Percentiles rank a stretch among this genome's conserved stretches.
Evolutionary conservation across 2,113 vertebrate species (phyloP).

Genomic region (Syngnathus floridae): DNA sequence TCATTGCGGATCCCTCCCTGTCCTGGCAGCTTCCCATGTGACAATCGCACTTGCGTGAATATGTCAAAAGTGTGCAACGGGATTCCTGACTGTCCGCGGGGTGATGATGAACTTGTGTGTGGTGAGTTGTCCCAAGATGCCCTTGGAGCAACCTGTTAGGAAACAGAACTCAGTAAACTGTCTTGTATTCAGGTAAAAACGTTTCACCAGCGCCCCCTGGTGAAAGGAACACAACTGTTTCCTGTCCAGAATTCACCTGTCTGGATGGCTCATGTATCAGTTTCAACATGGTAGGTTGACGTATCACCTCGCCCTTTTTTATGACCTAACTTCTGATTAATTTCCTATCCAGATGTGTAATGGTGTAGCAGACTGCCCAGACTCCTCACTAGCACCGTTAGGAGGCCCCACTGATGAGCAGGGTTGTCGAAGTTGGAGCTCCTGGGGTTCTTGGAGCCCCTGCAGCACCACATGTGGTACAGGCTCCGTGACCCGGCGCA

Average conservation of each 20-base stretch:
- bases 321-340: not conserved
- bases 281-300: conserved; percentile 69
- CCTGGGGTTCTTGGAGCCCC: conserved; percentile 76
- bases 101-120: conserved; percentile 76
- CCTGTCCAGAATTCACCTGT: conserved; percentile 78
- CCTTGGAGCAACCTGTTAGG: not conserved
- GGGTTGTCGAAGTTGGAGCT: conserved; percentile 73
- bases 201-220: conserved; percentile 42
- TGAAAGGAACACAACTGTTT: conserved; percentile 38
- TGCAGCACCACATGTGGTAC: conserved; percentile 78
- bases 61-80: conserved; percentile 70
- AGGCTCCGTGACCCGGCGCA: conserved; percentile 62
- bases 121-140: conserved; percentile 60
- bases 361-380: conserved; percentile 70
- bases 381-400: conserved; percentile 1
- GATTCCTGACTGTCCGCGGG: conserved; percentile 66
- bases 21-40: conserved; percentile 70
- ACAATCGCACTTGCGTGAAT: conserved; percentile 74
- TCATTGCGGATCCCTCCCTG: conserved; percentile 71
- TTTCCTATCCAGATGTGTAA: conserved; percentile 75
- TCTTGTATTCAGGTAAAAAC: conserved; percentile 51
- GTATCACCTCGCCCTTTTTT: not conserved
- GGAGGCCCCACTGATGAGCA: conserved; percentile 64
- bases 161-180: not conserved
- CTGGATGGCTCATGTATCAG: conserved; percentile 71